phyloP scores from a whole-genome alignment of 1,140 invertebrate species.

The Trichonephila clavipes region DNA sequence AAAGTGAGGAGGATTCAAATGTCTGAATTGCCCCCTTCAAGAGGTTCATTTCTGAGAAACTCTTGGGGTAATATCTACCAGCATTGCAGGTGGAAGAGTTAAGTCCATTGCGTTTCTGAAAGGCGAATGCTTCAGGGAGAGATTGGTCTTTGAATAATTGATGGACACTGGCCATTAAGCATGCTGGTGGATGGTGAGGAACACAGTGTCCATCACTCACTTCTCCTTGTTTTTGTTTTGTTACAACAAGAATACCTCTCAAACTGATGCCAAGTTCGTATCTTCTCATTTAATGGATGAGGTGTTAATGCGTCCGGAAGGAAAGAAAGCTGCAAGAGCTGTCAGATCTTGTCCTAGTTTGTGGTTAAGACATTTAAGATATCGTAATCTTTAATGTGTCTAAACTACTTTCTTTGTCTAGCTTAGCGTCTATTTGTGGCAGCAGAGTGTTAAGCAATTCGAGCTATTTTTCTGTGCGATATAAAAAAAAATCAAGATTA shows the following conservation, averaged over 20 bases:
- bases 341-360: conserved; percentile 32
- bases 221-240: conserved; percentile 61
- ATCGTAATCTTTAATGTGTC: not conserved
- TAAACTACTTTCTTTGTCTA: not conserved
- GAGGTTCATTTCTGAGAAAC: conserved; percentile 64
- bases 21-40: conserved; percentile 29
- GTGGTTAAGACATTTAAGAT: not conserved
- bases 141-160: conserved; percentile 74
- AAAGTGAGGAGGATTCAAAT: conserved; percentile 53
- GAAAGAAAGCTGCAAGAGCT: conserved; percentile 42
- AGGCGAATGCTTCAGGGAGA: conserved; percentile 63
- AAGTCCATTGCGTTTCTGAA: conserved; percentile 42
- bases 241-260: conserved; percentile 52
- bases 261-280: conserved; percentile 66
- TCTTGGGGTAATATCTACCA: not conserved
- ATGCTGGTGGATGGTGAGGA: conserved; percentile 51
- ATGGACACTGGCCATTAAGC: conserved; percentile 60
- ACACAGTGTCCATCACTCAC: conserved; percentile 61
- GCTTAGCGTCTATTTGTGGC: not conserved
- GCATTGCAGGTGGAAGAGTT: conserved; percentile 46
- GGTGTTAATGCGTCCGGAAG: conserved; percentile 58
- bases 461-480: not conserved
- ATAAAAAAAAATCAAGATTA: no score
- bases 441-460: not conserved
- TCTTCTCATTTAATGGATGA: conserved; percentile 65